These are phyloP conservation scores for Ormia ochracea DNA, from an alignment of 2,888 invertebrate genomes.

Conservation along the genomic window DNA sequence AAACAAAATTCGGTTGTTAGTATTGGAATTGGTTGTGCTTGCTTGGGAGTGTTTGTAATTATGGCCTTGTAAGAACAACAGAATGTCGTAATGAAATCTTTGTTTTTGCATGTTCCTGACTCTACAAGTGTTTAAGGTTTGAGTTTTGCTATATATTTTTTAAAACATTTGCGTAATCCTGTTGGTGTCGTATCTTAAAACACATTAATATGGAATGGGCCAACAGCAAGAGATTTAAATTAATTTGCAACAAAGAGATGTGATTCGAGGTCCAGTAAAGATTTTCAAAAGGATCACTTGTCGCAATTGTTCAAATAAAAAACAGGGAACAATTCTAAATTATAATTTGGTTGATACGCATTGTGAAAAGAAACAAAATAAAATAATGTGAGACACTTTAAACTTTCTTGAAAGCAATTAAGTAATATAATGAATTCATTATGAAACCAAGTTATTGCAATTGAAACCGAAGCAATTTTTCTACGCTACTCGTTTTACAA, in stretches of 20 bases:
- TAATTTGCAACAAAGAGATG: neutral
- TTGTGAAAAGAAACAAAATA: too few relatives aligned
- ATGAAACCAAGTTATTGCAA: too few relatives aligned
- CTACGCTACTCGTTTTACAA: too few relatives aligned
- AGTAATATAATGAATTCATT: too few relatives aligned
- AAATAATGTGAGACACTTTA: too few relatives aligned
- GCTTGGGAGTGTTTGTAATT: constrained; percentile 18
- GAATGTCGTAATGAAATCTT: constrained; percentile 15
- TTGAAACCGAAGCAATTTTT: too few relatives aligned
- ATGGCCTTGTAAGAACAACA: constrained; percentile 15
- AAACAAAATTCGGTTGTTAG: neutral
- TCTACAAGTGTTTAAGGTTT: constrained; percentile 27
- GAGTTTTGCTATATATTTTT: neutral
- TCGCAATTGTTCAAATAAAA: neutral
- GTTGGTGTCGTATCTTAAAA: neutral
- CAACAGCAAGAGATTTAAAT: constrained; percentile 5
- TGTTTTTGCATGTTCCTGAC: neutral
- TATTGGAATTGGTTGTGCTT: neutral
- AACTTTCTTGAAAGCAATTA: too few relatives aligned
- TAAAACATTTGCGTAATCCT: neutral
- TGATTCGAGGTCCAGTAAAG: neutral
- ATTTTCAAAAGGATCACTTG: neutral
- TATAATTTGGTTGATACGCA: too few relatives aligned
- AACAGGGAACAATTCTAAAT: neutral
- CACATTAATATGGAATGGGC: neutral